Percentiles rank a stretch among this genome's conserved stretches.
Evolutionary conservation across 2,888 invertebrate species (phyloP).

Genomic region (Boloria selene): DNA sequence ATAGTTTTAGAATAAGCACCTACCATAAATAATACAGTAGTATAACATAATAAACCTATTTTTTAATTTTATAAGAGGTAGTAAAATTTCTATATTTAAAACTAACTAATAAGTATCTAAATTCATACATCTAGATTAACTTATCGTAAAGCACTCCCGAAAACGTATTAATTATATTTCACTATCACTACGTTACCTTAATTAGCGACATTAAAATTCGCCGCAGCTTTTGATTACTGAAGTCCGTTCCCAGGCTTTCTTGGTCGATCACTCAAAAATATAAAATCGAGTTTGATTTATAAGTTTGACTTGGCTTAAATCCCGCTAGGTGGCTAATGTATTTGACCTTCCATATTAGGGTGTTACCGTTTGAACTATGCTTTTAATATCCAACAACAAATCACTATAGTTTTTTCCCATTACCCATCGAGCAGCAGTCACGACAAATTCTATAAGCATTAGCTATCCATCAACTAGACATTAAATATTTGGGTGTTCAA

Average conservation of each 20-base stretch:
- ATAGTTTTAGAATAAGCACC: too few relatives aligned
- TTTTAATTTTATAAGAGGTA: too few relatives aligned
- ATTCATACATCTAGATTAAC: conserved; percentile 6
- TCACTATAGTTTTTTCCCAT: conserved; percentile 73
- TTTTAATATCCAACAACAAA: conserved; percentile 75
- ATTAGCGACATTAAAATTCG: conserved; percentile 32
- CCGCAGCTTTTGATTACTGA: conserved; percentile 26
- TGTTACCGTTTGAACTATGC: conserved; percentile 76
- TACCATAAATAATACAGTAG: too few relatives aligned
- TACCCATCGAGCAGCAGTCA: conserved; percentile 74
- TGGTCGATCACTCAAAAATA: conserved; percentile 34
- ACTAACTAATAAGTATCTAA: background rate
- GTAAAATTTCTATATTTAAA: too few relatives aligned
- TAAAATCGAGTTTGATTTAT: conserved; percentile 64
- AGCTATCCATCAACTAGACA: conserved; percentile 61
- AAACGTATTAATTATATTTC: conserved; percentile 21
- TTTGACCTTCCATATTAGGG: conserved; percentile 74
- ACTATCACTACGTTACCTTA: conserved; percentile 26
- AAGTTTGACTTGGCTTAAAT: conserved; percentile 65
- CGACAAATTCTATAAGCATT: conserved; percentile 77
- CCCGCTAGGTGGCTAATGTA: conserved; percentile 80
- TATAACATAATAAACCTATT: too few relatives aligned
- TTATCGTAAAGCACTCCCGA: conserved; percentile 12
- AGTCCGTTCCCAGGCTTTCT: conserved; percentile 34
- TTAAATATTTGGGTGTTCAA: conserved; percentile 49